Percentiles rank a stretch among this genome's conserved stretches.
These are phyloP conservation scores for Hemibagrus guttatus DNA, from an alignment of 2,797 vertebrate genomes.

Conservation along the genomic window DNA sequence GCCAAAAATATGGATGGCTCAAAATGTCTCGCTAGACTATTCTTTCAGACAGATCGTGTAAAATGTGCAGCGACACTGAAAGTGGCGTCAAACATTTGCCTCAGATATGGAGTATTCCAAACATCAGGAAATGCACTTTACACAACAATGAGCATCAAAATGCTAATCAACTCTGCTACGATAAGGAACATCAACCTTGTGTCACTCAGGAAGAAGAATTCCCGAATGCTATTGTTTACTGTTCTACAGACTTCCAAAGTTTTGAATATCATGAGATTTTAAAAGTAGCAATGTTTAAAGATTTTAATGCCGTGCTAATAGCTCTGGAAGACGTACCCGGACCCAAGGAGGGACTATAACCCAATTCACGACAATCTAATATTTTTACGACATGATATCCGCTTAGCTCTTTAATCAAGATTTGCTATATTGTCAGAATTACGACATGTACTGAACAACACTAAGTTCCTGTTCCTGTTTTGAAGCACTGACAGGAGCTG, in stretches of 20 bases:
- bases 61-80: neutral
- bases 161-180: neutral
- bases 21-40: neutral
- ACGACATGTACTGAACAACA: neutral
- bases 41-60: neutral
- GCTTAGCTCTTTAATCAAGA: neutral
- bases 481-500: neutral
- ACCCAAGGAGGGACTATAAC: neutral
- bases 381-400: neutral
- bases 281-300: neutral
- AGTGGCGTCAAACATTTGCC: neutral
- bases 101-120: too few relatives aligned
- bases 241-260: neutral
- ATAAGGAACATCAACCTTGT: neutral
- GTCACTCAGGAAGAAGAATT: neutral
- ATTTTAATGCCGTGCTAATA: neutral
- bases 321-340: neutral
- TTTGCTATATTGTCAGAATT: neutral
- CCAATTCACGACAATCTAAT: neutral
- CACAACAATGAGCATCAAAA: neutral
- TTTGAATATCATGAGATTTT: too few relatives aligned
- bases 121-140: too few relatives aligned
- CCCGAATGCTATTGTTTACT: neutral
- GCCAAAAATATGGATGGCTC: neutral
- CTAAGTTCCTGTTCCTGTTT: slow-evolving; percentile 1